phyloP scores from a whole-genome alignment of 2,888 invertebrate genomes.

The Muschampia plurimacula region DNA sequence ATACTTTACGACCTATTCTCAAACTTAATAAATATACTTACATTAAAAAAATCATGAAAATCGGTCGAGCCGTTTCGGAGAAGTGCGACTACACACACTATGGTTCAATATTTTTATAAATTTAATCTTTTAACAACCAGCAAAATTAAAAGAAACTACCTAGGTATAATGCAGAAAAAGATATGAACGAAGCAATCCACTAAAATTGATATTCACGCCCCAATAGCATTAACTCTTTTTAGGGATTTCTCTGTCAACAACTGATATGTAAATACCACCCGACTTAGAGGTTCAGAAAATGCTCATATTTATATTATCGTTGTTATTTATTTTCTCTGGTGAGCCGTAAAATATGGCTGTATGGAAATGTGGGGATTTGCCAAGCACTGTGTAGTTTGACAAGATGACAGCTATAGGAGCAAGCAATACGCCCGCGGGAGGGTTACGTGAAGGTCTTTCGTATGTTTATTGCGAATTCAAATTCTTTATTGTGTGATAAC shows the following conservation, averaged over 20 bases:
- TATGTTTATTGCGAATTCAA: conserved; percentile 65
- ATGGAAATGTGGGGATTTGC: conserved; percentile 82
- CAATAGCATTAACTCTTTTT: conserved; percentile 63
- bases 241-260: conserved; percentile 78
- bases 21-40: too few species aligned
- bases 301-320: conserved; percentile 79
- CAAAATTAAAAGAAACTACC: not conserved
- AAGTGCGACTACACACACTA: too few species aligned
- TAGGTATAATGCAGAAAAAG: not conserved
- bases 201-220: conserved; percentile 53
- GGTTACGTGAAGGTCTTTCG: conserved; percentile 58
- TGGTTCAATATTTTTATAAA: too few species aligned
- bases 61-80: too few species aligned
- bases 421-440: conserved; percentile 49
- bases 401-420: conserved; percentile 81
- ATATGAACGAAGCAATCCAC: not conserved
- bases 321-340: conserved; percentile 82
- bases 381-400: conserved; percentile 78
- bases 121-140: too few species aligned
- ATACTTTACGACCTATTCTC: too few species aligned
- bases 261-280: conserved; percentile 81
- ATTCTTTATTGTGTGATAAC: conserved; percentile 27
- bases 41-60: too few species aligned
- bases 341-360: conserved; percentile 80
- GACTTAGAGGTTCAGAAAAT: conserved; percentile 76